A percentile compares a stretch with the other conserved stretches of the same genome.
Conservation (phyloP, 2,888 invertebrate genomes). For the Agriopis marginaria region DNA sequence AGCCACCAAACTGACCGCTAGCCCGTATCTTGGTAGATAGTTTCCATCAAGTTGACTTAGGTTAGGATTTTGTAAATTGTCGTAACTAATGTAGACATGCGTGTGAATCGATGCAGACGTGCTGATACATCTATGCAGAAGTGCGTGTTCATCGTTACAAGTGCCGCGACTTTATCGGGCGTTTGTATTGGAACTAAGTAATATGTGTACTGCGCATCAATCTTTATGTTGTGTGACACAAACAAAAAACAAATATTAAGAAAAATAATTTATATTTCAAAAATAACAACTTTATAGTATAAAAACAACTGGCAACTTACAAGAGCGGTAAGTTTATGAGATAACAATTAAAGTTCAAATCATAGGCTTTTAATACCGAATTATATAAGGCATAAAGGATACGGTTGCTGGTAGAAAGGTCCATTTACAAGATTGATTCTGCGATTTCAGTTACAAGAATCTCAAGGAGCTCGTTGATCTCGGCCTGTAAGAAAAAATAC, state of each 20-base stretch:
- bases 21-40: too few species aligned
- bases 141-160: too few species aligned
- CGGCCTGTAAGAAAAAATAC: slow-evolving; percentile 45
- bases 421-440: background rate
- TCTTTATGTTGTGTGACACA: background rate
- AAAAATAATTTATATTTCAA: background rate
- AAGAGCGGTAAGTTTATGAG: background rate
- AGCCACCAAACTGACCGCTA: too few species aligned
- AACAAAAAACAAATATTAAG: background rate
- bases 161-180: too few species aligned
- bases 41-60: too few species aligned
- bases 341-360: background rate
- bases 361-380: too few species aligned
- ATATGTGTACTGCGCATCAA: too few species aligned
- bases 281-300: background rate
- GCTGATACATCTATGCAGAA: too few species aligned
- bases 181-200: too few species aligned
- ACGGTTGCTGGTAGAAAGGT: background rate
- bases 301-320: background rate
- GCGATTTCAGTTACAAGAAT: slow-evolving; percentile 24
- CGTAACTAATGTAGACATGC: too few species aligned
- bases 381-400: background rate
- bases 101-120: too few species aligned
- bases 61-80: too few species aligned
- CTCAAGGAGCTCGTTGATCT: slow-evolving; percentile 50